Conservation (phyloP, 1,140 invertebrate species). For the Drosophila pseudoananassae region DNA sequence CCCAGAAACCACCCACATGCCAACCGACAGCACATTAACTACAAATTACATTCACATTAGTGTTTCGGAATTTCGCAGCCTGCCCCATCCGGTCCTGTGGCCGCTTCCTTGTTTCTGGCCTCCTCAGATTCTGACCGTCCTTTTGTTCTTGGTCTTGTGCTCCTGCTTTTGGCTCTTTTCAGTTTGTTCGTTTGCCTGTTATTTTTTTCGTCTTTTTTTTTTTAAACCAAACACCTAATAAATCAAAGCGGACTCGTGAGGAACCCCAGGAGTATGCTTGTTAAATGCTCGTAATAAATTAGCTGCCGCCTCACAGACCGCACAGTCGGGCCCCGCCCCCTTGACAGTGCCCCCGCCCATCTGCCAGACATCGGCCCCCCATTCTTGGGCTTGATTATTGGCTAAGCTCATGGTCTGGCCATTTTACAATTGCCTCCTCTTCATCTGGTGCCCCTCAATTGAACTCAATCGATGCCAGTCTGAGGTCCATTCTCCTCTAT, state of each 20-base stretch:
- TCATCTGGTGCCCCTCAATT: slow-evolving; percentile 41
- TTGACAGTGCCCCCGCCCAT: slow-evolving; percentile 5
- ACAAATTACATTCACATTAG: slow-evolving; percentile 82
- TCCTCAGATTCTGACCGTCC: slow-evolving; percentile 8
- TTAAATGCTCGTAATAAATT: slow-evolving; percentile 82
- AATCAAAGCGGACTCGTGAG: slow-evolving; percentile 73
- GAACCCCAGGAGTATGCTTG: slow-evolving; percentile 76
- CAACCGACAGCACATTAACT: slow-evolving; percentile 73
- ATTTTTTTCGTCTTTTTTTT: slow-evolving; percentile 28
- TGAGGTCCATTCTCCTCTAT: slow-evolving; percentile 7
- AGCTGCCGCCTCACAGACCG: slow-evolving; percentile 60
- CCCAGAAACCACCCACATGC: slow-evolving; percentile 36
- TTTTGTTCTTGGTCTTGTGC: slow-evolving; percentile 3
- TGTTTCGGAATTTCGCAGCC: slow-evolving; percentile 69
- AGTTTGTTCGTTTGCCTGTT: slow-evolving; percentile 34
- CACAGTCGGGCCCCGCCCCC: slow-evolving; percentile 7
- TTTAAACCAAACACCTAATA: slow-evolving; percentile 78
- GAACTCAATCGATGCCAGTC: slow-evolving; percentile 72
- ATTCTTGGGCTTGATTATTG: slow-evolving; percentile 59
- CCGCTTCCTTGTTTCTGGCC: slow-evolving; percentile 10
- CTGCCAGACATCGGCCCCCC: slow-evolving; percentile 15
- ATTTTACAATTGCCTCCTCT: slow-evolving; percentile 65
- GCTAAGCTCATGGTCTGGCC: slow-evolving; percentile 68
- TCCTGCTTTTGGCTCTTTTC: slow-evolving; percentile 15
- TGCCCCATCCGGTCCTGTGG: slow-evolving; percentile 15